Evolutionary conservation across 2,888 invertebrate species (phyloP).

Genomic region (Perdita meconis): DNA sequence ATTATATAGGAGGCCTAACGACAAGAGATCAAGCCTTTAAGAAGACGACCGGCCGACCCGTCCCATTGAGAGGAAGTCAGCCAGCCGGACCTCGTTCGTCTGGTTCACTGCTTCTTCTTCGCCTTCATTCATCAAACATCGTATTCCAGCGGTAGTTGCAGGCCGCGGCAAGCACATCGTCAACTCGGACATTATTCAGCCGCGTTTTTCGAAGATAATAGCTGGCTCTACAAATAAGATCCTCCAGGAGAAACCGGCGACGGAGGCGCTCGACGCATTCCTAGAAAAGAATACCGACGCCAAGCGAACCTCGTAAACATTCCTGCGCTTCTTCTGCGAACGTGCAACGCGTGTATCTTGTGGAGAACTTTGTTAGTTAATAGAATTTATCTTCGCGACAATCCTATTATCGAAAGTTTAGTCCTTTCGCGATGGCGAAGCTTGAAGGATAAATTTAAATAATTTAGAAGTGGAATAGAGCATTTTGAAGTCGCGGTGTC

Average conservation of each 20-base stretch:
- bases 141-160: conserved; percentile 45
- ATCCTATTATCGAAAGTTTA: not conserved
- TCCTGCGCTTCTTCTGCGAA: conserved; percentile 59
- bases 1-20: conserved; percentile 62
- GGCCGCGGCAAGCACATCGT: conserved; percentile 22
- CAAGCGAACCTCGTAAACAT: conserved; percentile 55
- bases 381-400: not conserved
- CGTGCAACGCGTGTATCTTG: conserved; percentile 24
- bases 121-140: conserved; percentile 80
- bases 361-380: conserved; percentile 49
- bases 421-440: not conserved
- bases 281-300: conserved; percentile 49
- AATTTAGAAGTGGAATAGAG: too few relatives aligned
- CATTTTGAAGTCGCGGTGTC: too few relatives aligned
- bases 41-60: conserved; percentile 65
- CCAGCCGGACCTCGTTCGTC: conserved; percentile 64
- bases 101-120: conserved; percentile 63
- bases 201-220: conserved; percentile 62
- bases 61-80: conserved; percentile 74
- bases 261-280: conserved; percentile 38
- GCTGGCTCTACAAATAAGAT: conserved; percentile 59
- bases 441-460: not conserved
- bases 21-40: conserved; percentile 48
- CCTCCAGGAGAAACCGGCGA: conserved; percentile 53
- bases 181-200: conserved; percentile 56